A percentile compares a stretch with the other conserved stretches of the same genome.
These are phyloP conservation scores for Microctenopoma lineatum DNA, from an alignment of 2,797 vertebrate species.

Conservation along the genomic window DNA sequence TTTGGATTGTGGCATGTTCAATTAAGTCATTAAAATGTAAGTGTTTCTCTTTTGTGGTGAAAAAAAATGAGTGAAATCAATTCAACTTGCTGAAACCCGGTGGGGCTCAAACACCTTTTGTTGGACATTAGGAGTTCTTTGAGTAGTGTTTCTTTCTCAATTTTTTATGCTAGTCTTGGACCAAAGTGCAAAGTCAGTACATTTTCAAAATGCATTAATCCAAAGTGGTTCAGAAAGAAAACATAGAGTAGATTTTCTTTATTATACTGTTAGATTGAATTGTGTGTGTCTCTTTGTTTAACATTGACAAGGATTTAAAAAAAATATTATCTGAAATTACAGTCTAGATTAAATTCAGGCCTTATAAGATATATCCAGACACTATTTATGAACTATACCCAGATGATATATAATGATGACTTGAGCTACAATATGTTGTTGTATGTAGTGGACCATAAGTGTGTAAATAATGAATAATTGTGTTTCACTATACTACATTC, in stretches of 20 bases:
- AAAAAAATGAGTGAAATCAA: slow-evolving; percentile 4
- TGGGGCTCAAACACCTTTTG: neutral
- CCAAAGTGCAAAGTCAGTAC: neutral
- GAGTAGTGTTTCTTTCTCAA: neutral
- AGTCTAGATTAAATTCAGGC: neutral
- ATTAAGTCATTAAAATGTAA: neutral
- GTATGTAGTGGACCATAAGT: neutral
- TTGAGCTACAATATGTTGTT: neutral
- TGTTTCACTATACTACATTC: slow-evolving; percentile 7
- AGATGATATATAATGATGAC: neutral
- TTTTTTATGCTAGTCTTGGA: neutral
- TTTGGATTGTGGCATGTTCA: neutral
- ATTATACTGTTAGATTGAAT: no score
- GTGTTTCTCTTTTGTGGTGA: neutral
- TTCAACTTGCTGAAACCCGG: neutral
- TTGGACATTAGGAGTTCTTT: neutral
- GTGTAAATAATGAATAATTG: slow-evolving; percentile 14
- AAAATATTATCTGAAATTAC: neutral
- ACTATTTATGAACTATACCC: neutral
- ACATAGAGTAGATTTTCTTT: neutral
- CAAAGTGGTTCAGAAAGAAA: neutral
- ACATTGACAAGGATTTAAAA: no score
- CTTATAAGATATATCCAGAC: neutral
- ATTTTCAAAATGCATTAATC: neutral
- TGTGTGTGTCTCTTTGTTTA: no score